Percentiles rank a stretch among this genome's conserved stretches.
phyloP scores from a whole-genome alignment of 2,113 vertebrate genomes.

The Toxotes jaculatrix region DNA sequence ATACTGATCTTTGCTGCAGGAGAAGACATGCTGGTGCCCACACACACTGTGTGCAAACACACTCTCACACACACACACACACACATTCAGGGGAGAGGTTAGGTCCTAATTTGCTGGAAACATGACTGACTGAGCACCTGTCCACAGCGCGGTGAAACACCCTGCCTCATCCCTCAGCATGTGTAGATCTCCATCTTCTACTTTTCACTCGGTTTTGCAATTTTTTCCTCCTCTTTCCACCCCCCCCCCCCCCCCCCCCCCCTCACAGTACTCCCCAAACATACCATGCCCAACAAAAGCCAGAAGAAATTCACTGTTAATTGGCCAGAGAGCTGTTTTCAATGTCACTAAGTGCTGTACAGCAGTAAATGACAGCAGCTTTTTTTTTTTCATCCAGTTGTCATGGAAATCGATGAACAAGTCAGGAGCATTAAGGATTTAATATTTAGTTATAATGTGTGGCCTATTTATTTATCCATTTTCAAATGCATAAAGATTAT shows the following conservation, averaged over 20 bases:
- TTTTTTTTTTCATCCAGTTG: neutral
- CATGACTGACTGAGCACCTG: neutral
- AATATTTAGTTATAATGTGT: neutral
- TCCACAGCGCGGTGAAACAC: no score
- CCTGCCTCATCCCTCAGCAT: no score
- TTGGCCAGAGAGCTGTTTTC: neutral
- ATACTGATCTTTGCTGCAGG: constrained; percentile 14
- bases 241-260: no score
- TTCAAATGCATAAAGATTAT: no score
- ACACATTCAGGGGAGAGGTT: neutral
- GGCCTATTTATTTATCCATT: neutral
- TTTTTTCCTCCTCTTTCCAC: no score
- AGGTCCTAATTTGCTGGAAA: constrained; percentile 20
- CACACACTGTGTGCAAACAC: neutral
- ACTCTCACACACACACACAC: neutral
- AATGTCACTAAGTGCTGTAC: neutral
- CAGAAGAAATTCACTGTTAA: no score
- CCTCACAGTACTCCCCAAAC: no score
- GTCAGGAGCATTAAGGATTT: neutral
- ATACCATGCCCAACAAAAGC: no score
- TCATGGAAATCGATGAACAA: neutral
- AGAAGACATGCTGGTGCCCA: neutral
- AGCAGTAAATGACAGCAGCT: neutral
- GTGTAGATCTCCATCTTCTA: neutral
- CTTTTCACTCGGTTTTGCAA: neutral